A percentile compares a stretch with the other conserved stretches of the same genome.
These are phyloP conservation scores for Canis aureus DNA, from an alignment of 2,113 vertebrate genomes.

Conservation along the genomic window DNA sequence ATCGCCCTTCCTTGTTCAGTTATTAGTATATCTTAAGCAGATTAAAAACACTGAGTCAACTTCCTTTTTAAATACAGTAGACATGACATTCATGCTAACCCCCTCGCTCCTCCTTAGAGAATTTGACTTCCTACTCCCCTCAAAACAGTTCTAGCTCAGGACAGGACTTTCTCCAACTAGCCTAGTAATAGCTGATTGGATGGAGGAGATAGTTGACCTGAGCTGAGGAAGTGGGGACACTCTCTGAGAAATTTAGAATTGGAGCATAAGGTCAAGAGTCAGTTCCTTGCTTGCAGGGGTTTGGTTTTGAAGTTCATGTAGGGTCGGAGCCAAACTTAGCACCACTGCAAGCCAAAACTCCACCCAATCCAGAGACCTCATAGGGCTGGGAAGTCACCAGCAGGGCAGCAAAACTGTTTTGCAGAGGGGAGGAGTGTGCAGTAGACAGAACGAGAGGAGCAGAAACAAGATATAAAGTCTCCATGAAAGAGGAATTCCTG, in stretches of 20 bases:
- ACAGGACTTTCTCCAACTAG: neutral
- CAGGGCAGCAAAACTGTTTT: neutral
- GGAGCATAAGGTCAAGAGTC: neutral
- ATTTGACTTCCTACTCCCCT: neutral
- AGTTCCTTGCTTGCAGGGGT: neutral
- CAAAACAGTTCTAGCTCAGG: neutral
- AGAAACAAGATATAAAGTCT: neutral
- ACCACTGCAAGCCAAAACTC: neutral
- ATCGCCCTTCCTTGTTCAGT: neutral
- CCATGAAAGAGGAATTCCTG: neutral
- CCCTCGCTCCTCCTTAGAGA: neutral
- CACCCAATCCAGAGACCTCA: neutral
- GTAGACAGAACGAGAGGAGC: neutral
- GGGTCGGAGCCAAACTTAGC: neutral
- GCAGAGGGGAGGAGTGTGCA: neutral
- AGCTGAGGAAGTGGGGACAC: neutral
- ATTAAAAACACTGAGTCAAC: constrained; percentile 31
- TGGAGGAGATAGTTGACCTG: neutral
- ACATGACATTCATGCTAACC: neutral
- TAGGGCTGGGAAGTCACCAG: fast-evolving
- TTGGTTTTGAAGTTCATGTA: constrained; percentile 28
- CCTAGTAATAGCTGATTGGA: neutral
- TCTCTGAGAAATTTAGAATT: neutral
- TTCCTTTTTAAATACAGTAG: constrained; percentile 48
- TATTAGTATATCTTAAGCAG: neutral